A percentile compares a stretch with the other conserved stretches of the same genome.
These are phyloP conservation scores for Xestoiulus laeticollis DNA, from an alignment of 2,888 invertebrate species.

Conservation along the genomic window DNA sequence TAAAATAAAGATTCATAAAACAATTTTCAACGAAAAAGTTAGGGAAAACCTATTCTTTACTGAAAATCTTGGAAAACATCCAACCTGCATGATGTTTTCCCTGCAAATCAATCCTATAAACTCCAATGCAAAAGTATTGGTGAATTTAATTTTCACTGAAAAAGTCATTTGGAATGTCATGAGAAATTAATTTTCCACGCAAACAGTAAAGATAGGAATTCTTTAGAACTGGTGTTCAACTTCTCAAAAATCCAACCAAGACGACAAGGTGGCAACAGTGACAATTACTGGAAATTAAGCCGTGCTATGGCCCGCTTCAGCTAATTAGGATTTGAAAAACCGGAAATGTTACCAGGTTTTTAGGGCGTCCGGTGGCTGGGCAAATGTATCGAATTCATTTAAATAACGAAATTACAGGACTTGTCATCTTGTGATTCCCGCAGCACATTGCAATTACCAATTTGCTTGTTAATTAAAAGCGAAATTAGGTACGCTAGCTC, in stretches of 20 bases:
- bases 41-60: no score
- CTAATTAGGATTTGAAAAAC: background rate
- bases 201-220: background rate
- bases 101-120: no score
- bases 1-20: no score
- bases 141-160: no score
- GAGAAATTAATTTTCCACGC: no score
- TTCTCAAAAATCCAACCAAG: background rate
- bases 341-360: background rate
- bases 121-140: no score
- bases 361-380: background rate
- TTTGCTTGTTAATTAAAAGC: background rate
- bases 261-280: background rate
- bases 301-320: background rate
- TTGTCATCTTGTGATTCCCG: background rate
- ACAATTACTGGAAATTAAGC: background rate
- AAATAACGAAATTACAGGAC: slow-evolving; percentile 25
- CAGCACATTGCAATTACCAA: slow-evolving; percentile 11
- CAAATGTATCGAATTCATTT: slow-evolving; percentile 4
- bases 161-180: no score
- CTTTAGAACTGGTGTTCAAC: background rate
- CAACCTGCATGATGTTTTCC: no score
- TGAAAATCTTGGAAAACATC: no score
- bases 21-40: no score
- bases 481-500: slow-evolving; percentile 4